phyloP scores from a whole-genome alignment of 2,113 vertebrate genomes.

The Redunca redunca region DNA sequence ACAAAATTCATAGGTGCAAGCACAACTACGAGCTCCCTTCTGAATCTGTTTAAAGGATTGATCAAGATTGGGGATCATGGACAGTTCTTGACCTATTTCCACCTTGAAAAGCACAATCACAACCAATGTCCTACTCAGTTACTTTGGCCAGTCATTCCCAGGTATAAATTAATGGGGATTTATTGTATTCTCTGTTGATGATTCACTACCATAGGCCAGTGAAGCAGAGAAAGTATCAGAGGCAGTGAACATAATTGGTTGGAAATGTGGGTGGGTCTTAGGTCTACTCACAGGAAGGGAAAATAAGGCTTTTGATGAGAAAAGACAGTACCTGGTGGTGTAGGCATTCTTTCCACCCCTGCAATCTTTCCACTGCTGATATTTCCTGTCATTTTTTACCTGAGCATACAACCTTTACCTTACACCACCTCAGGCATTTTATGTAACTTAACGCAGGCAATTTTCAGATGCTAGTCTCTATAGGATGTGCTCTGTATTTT shows the following conservation, averaged over 20 bases:
- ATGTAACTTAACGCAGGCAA: conserved; percentile 37
- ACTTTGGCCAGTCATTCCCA: background rate
- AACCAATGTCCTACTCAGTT: background rate
- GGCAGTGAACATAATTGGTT: background rate
- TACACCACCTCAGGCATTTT: conserved; percentile 46
- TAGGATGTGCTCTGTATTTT: conserved; percentile 27
- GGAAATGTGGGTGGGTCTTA: background rate
- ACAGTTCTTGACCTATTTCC: background rate
- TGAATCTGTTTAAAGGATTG: background rate
- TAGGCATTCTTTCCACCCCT: background rate
- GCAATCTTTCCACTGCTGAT: background rate
- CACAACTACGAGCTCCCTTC: background rate
- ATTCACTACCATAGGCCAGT: background rate
- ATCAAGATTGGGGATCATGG: background rate
- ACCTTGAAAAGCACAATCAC: background rate
- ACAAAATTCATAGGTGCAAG: background rate
- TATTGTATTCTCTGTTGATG: background rate
- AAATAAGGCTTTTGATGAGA: background rate
- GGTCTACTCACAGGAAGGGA: background rate
- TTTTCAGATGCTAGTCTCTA: conserved; percentile 23
- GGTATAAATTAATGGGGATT: background rate
- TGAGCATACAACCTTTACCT: background rate
- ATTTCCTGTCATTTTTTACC: conserved; percentile 17
- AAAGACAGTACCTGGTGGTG: background rate
- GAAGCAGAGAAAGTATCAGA: background rate